Evolutionary conservation across 2,113 vertebrate genomes (phyloP).

Genomic region (Zosterops borbonicus): DNA sequence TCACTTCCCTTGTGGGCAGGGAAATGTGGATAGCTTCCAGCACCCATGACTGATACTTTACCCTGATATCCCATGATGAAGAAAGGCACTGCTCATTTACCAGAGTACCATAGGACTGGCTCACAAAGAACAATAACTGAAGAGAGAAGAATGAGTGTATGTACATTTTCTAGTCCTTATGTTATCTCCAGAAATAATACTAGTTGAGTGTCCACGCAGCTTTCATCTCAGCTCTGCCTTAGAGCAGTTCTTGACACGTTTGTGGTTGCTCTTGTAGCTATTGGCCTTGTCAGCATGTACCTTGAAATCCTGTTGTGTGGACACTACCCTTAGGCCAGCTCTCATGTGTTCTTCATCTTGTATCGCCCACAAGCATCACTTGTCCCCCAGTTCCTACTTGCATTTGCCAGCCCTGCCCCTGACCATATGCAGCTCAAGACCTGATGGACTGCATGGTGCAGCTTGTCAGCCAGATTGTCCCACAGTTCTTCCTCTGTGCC

Average conservation of each 20-base stretch:
- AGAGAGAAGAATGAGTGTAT: not conserved
- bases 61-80: not conserved
- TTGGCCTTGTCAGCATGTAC: not conserved
- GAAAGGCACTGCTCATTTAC: not conserved
- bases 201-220: not conserved
- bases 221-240: not conserved
- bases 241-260: not conserved
- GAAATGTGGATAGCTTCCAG: not conserved
- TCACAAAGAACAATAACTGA: not conserved
- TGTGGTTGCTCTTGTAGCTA: not conserved
- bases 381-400: not conserved
- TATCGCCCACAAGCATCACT: not conserved
- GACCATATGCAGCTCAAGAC: not conserved
- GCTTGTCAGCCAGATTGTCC: not conserved
- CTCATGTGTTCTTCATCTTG: not conserved
- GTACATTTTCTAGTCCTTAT: not conserved
- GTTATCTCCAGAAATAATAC: not conserved
- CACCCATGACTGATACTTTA: not conserved
- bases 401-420: not conserved
- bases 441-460: not conserved
- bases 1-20: not conserved
- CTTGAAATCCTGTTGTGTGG: not conserved
- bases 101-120: not conserved
- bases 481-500: not conserved
- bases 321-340: rapidly evolving